Evolutionary conservation across 2,888 invertebrate genomes (phyloP).

Genomic region (Agrenia bidenticulata): DNA sequence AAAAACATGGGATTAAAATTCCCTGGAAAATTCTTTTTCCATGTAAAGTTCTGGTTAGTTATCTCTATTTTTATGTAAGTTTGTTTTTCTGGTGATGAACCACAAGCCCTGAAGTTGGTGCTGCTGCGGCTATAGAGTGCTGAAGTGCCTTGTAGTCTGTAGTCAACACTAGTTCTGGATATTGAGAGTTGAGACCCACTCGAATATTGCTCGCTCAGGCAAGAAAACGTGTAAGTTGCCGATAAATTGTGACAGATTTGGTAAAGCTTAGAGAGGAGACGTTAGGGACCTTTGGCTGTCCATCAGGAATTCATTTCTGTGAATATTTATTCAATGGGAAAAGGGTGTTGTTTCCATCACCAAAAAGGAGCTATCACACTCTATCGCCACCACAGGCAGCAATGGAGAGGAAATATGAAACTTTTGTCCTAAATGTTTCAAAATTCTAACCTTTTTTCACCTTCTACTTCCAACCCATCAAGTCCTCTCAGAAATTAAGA

Average conservation of each 20-base stretch:
- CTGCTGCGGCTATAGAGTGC: no score
- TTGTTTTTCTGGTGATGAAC: slow-evolving; percentile 24
- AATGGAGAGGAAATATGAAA: slow-evolving; percentile 1
- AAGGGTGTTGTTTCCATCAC: slow-evolving; percentile 52
- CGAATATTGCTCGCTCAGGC: slow-evolving; percentile 23
- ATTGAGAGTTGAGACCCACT: not conserved
- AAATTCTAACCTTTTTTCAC: slow-evolving; percentile 13
- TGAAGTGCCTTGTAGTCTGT: no score
- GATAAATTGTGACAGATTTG: slow-evolving; percentile 30
- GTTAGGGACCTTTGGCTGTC: slow-evolving; percentile 15
- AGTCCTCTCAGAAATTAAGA: slow-evolving; percentile 16
- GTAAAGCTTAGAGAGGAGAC: not conserved
- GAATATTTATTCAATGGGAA: slow-evolving; percentile 13
- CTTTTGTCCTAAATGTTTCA: slow-evolving; percentile 8
- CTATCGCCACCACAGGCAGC: slow-evolving; percentile 7
- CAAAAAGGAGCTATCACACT: slow-evolving; percentile 21
- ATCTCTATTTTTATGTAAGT: slow-evolving; percentile 22
- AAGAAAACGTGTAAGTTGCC: slow-evolving; percentile 29
- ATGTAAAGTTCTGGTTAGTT: not conserved
- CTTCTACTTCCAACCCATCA: slow-evolving; percentile 18
- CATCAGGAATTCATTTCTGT: slow-evolving; percentile 13
- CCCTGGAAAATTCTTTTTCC: slow-evolving; percentile 16
- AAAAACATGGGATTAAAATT: slow-evolving; percentile 47
- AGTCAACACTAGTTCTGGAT: no score
- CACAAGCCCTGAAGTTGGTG: not conserved